phyloP scores from a whole-genome alignment of 2,113 vertebrate species.

The Chloropsis cyanopogon region DNA sequence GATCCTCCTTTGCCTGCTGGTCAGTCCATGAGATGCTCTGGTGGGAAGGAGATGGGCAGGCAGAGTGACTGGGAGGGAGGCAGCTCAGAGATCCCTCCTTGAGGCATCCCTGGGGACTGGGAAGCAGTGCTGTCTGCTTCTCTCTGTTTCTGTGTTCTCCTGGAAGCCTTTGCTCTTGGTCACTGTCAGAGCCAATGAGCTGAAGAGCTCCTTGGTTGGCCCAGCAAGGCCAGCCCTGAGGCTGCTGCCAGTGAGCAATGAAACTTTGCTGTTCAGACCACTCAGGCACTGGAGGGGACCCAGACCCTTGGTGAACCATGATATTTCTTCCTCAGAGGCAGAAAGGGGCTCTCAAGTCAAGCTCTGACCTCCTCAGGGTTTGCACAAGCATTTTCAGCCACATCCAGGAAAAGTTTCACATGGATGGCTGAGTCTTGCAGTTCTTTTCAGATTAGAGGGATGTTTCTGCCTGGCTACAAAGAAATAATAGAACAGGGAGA shows the following conservation, averaged over 20 bases:
- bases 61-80: accelerated
- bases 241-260: accelerated
- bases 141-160: not conserved
- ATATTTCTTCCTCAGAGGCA: not conserved
- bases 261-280: not conserved
- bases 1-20: not conserved
- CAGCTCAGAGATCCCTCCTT: not conserved
- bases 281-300: not conserved
- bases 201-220: not conserved
- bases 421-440: not conserved
- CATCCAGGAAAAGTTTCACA: not conserved
- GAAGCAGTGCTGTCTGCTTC: not conserved
- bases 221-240: not conserved
- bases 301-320: accelerated
- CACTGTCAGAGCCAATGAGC: not conserved
- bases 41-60: not conserved
- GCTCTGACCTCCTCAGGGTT: not conserved
- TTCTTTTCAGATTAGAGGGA: not conserved
- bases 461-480: not conserved
- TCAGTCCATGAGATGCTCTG: not conserved
- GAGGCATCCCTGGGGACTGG: not conserved
- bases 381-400: not conserved
- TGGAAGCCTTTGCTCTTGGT: not conserved
- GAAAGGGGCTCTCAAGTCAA: not conserved
- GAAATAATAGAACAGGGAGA: not conserved